A percentile compares a stretch with the other conserved stretches of the same genome.
Conservation (phyloP, 1,140 invertebrate species). For the roundworm (Caenorhabditis elegans) region DNA sequence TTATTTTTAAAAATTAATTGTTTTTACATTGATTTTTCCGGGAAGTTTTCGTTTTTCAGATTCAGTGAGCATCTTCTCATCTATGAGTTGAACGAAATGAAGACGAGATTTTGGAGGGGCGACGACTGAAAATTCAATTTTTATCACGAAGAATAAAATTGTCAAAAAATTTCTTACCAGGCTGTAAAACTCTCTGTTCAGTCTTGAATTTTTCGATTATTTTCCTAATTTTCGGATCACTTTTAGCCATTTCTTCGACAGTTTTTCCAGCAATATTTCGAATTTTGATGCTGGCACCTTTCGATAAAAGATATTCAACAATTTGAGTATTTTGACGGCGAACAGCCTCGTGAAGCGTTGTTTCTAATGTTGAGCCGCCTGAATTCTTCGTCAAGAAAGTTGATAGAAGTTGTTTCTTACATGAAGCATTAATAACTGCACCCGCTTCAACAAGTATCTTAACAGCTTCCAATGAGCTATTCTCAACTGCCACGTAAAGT, state of each 20-base stretch:
- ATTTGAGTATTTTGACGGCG: background rate
- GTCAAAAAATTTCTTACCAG: background rate
- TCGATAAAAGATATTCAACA: background rate
- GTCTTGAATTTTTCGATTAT: background rate
- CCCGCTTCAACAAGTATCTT: background rate
- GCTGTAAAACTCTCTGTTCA: background rate
- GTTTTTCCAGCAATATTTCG: background rate
- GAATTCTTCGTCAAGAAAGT: background rate
- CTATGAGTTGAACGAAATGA: slow-evolving; percentile 5
- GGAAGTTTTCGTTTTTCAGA: slow-evolving; percentile 2
- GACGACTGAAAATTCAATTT: background rate
- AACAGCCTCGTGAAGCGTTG: slow-evolving; percentile 7
- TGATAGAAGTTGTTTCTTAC: background rate
- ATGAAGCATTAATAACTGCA: background rate
- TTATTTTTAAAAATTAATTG: no score
- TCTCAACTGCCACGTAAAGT: background rate
- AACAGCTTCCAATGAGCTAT: background rate
- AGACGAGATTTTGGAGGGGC: background rate
- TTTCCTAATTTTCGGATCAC: background rate
- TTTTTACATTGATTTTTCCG: background rate
- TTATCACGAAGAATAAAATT: no score
- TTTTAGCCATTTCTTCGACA: background rate
- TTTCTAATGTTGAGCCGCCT: slow-evolving; percentile 30
- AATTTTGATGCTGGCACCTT: background rate
- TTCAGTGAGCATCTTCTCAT: background rate